Conservation (phyloP, 2,113 vertebrate genomes). For the Tychaedon coryphoeus region DNA sequence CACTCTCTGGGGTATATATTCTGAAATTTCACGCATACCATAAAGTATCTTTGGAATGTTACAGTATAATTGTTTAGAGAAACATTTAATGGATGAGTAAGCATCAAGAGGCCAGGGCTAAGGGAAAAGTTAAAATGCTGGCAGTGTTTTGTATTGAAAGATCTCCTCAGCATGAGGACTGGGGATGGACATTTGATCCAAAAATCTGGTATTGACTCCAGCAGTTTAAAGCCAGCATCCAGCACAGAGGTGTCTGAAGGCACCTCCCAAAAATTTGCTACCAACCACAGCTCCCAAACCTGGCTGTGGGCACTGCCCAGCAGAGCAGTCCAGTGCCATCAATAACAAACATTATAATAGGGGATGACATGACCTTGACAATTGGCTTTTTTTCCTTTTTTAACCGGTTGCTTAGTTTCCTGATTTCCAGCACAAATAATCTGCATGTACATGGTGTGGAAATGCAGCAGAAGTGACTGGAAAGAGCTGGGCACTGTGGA, state of each 20-base stretch:
- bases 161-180: slow-evolving; percentile 16
- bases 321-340: neutral
- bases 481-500: neutral
- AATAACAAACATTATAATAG: neutral
- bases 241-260: neutral
- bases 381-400: neutral
- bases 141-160: slow-evolving; percentile 15
- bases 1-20: neutral
- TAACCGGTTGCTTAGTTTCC: neutral
- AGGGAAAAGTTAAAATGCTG: slow-evolving; percentile 35
- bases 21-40: slow-evolving; percentile 48
- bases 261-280: neutral
- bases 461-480: neutral
- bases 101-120: slow-evolving; percentile 35
- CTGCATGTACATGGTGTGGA: neutral
- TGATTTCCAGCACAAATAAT: neutral
- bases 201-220: neutral
- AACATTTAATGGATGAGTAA: slow-evolving; percentile 55
- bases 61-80: slow-evolving; percentile 61
- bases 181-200: neutral
- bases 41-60: slow-evolving; percentile 57
- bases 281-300: neutral
- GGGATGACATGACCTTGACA: neutral
- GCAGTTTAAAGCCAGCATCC: neutral
- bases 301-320: neutral